Conservation (phyloP, 2,888 invertebrate genomes). For the Leptopterna dolabrata region DNA sequence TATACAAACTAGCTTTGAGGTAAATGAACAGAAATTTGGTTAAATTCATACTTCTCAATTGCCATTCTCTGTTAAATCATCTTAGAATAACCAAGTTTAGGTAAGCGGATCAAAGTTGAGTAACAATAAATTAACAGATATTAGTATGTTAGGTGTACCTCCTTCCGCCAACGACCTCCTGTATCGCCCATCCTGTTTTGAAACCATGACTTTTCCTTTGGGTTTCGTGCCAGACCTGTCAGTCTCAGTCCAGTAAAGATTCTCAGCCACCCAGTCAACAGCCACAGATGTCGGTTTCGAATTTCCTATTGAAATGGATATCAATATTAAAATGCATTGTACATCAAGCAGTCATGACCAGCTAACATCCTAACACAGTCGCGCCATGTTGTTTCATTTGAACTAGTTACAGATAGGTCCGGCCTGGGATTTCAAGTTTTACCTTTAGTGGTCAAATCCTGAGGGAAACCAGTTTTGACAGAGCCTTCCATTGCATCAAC, state of each 20-base stretch:
- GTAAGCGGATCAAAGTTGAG: too few relatives aligned
- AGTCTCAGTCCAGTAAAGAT: constrained; percentile 92
- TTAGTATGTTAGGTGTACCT: too few relatives aligned
- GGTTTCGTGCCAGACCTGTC: constrained; percentile 78
- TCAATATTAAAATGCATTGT: constrained; percentile 5
- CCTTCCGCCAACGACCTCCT: constrained; percentile 80
- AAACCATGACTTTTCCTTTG: constrained; percentile 85
- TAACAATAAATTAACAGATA: too few relatives aligned
- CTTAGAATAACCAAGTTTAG: not conserved
- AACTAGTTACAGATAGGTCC: too few relatives aligned
- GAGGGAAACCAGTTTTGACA: constrained; percentile 85
- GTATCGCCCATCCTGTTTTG: constrained; percentile 90
- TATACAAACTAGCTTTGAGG: too few relatives aligned
- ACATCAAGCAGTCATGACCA: too few relatives aligned
- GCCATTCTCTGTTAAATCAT: too few relatives aligned
- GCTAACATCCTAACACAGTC: too few relatives aligned
- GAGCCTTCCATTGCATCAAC: constrained; percentile 81
- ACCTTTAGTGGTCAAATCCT: constrained; percentile 84
- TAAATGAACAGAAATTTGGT: too few relatives aligned
- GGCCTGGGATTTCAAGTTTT: not conserved
- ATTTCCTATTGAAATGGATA: constrained; percentile 73
- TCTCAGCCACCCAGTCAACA: constrained; percentile 93
- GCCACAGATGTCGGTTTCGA: constrained; percentile 90
- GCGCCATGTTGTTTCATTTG: too few relatives aligned
- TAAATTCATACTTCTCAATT: too few relatives aligned